Percentiles rank a stretch among this genome's conserved stretches.
Conservation (phyloP, 2,888 invertebrate species). For the Acleris literana region DNA sequence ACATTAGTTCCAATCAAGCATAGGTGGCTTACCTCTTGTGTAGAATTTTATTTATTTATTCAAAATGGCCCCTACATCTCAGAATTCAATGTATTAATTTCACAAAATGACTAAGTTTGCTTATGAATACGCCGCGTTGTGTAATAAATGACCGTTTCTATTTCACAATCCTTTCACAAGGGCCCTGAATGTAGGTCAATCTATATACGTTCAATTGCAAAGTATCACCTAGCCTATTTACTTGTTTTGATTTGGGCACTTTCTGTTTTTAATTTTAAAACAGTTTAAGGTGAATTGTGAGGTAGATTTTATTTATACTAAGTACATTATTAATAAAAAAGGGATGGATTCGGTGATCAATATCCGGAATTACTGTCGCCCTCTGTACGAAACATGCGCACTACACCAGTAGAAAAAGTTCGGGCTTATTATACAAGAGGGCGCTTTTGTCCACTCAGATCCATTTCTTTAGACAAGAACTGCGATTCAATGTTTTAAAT, state of each 20-base stretch:
- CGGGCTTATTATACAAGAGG: conserved; percentile 7
- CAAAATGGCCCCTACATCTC: conserved; percentile 44
- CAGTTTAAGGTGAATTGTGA: neutral
- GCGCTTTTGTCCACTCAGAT: neutral
- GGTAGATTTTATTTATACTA: neutral
- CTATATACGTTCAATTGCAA: conserved; percentile 72
- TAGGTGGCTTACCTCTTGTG: conserved; percentile 38
- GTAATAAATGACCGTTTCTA: conserved; percentile 83
- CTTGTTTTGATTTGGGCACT: neutral
- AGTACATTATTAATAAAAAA: neutral
- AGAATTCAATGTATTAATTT: conserved; percentile 65
- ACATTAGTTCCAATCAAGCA: conserved; percentile 41
- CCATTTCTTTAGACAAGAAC: neutral
- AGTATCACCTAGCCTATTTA: conserved; percentile 45
- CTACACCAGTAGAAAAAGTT: neutral
- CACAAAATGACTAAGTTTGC: conserved; percentile 75
- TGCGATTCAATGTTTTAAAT: no score
- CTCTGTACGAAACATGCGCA: neutral
- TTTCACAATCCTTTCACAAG: conserved; percentile 85
- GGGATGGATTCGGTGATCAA: conserved; percentile 5
- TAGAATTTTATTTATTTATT: conserved; percentile 49
- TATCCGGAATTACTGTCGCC: conserved; percentile 28
- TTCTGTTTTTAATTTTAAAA: neutral
- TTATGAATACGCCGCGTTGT: conserved; percentile 79
- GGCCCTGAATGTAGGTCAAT: conserved; percentile 83